These are phyloP conservation scores for Artibeus jamaicensis DNA, from an alignment of 2,797 vertebrate species.

Conservation along the genomic window DNA sequence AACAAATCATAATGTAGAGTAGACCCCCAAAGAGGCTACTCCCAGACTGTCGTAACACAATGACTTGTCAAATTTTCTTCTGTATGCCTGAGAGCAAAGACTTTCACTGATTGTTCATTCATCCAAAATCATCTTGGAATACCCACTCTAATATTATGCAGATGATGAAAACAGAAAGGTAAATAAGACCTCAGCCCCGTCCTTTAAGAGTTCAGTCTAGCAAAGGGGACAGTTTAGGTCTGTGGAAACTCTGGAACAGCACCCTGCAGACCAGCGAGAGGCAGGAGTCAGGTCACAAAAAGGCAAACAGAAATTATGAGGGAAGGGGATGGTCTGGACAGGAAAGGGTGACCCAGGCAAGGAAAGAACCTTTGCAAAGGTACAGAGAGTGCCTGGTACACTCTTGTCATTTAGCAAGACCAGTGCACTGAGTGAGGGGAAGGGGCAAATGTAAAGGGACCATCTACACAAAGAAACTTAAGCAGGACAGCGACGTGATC, in stretches of 20 bases:
- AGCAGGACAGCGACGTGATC: not conserved
- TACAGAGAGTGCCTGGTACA: not conserved
- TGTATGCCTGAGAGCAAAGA: not conserved
- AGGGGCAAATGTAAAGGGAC: not conserved
- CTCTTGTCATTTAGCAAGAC: not conserved
- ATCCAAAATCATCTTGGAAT: constrained; percentile 11
- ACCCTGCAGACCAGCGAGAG: not conserved
- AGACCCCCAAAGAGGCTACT: not conserved
- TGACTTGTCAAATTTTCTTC: constrained; percentile 23
- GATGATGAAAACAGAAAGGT: not conserved
- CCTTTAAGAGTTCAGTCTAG: not conserved
- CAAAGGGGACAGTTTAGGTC: not conserved
- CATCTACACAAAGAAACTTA: not conserved
- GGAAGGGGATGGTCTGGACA: not conserved
- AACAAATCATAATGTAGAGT: not conserved
- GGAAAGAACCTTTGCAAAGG: not conserved
- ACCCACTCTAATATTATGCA: not conserved
- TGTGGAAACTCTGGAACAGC: not conserved
- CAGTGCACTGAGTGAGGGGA: not conserved
- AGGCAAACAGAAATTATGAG: not conserved
- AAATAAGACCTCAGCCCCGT: not conserved
- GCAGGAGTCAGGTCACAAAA: not conserved
- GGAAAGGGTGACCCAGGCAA: not conserved
- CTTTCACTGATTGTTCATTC: not conserved
- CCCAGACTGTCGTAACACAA: not conserved